These are phyloP conservation scores for Chrysaora quinquecirrha DNA, from an alignment of 30 jellyfish, hydroid and myxozoan genomes.

Conservation along the genomic window DNA sequence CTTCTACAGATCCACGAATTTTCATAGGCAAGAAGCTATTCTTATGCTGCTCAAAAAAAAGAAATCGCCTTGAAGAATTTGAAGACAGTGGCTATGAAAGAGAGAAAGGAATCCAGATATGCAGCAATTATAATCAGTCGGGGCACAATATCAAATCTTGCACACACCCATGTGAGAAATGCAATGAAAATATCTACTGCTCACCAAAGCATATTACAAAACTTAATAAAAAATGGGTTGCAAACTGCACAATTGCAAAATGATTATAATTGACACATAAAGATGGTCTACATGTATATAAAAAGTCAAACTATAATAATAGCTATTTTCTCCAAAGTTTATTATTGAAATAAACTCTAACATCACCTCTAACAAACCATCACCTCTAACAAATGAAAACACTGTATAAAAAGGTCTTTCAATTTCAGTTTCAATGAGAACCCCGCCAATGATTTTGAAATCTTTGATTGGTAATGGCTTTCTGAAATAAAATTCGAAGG, in stretches of 20 bases:
- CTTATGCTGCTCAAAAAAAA: background rate
- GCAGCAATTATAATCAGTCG: constrained; percentile 5
- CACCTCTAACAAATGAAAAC: background rate
- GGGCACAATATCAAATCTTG: constrained; percentile 18
- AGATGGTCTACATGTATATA: too few species aligned
- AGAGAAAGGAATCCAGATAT: background rate
- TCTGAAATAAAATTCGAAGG: background rate
- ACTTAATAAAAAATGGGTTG: background rate
- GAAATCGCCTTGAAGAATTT: background rate
- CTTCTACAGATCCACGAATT: constrained; percentile 14
- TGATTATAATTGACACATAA: too few species aligned
- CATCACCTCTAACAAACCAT: background rate
- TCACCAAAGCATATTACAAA: background rate
- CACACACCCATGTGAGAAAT: constrained; percentile 1
- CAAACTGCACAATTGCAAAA: too few species aligned
- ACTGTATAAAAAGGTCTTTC: background rate
- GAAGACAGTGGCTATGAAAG: constrained; percentile 24
- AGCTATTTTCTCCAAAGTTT: background rate
- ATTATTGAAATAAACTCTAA: too few species aligned
- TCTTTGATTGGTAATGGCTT: background rate
- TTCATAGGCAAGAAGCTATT: background rate
- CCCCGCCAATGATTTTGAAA: background rate
- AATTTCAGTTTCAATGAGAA: background rate
- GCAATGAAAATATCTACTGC: background rate
- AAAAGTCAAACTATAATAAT: too few species aligned